Evolutionary conservation across 2,113 vertebrate species (phyloP).

Genomic region (Sprattus sprattus): DNA sequence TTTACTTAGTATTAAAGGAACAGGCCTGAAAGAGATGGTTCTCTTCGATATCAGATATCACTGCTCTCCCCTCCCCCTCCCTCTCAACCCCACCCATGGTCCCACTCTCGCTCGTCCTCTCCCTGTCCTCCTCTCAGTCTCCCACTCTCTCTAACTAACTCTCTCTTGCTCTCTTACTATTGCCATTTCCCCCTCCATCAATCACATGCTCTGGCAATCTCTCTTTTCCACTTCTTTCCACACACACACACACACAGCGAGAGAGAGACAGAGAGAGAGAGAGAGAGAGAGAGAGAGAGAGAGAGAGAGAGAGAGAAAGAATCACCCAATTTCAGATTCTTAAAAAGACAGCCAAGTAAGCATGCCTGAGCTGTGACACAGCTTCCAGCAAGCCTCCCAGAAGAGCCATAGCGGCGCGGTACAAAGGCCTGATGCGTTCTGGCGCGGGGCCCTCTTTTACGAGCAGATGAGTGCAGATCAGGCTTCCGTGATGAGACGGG

Average conservation of each 20-base stretch:
- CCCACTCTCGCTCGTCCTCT: constrained; percentile 59
- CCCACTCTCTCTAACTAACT: background rate
- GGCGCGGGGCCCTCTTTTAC: background rate
- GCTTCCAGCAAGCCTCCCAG: constrained; percentile 8
- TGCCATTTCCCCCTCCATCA: background rate
- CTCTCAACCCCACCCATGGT: constrained; percentile 51
- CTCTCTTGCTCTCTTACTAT: background rate
- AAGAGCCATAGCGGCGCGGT: background rate
- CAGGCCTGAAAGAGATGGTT: constrained; percentile 53
- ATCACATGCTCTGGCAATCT: background rate
- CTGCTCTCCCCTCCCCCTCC: constrained; percentile 61
- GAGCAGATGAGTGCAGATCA: background rate
- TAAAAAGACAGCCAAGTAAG: background rate
- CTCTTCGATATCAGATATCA: constrained; percentile 66
- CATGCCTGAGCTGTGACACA: constrained; percentile 8
- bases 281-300: background rate
- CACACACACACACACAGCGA: no score
- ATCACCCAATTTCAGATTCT: background rate
- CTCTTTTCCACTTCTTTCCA: constrained; percentile 7
- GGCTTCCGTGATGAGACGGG: background rate
- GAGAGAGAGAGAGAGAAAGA: background rate
- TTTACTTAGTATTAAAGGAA: constrained; percentile 47
- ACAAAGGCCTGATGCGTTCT: background rate
- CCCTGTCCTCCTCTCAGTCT: constrained; percentile 40
- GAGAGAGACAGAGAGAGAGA: background rate